Percentiles rank a stretch among this genome's conserved stretches.
These are phyloP conservation scores for Scalopus aquaticus DNA, from an alignment of 2,113 vertebrate species.

Conservation along the genomic window DNA sequence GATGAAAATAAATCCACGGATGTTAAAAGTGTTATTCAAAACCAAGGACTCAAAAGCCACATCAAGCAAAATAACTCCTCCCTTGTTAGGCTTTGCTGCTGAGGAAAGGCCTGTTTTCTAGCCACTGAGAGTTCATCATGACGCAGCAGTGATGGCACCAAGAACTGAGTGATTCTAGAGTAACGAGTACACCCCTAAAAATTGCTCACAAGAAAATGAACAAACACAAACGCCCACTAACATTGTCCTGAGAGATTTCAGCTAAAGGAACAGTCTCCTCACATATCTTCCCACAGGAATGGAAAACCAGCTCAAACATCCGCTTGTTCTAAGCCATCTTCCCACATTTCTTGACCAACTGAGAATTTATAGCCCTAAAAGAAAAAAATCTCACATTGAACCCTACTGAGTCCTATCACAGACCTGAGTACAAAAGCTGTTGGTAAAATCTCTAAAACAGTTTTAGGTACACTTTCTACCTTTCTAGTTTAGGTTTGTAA, in stretches of 20 bases:
- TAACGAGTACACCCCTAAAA: neutral
- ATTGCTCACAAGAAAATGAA: neutral
- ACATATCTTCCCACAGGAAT: constrained; percentile 44
- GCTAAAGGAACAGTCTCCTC: constrained; percentile 24
- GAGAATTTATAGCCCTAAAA: neutral
- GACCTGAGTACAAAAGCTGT: neutral
- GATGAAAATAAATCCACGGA: neutral
- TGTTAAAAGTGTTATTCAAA: neutral
- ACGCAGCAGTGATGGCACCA: neutral
- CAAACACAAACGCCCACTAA: neutral
- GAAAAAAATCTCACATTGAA: neutral
- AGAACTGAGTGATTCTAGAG: neutral
- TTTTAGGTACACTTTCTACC: neutral
- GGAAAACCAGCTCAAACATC: constrained; percentile 49
- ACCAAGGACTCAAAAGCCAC: neutral
- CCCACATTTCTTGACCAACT: neutral
- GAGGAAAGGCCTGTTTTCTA: neutral
- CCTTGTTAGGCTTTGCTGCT: neutral
- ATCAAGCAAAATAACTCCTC: neutral
- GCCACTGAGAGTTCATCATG: neutral
- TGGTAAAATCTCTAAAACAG: neutral
- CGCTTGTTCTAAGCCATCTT: neutral
- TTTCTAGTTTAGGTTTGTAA: neutral
- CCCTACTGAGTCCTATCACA: neutral
- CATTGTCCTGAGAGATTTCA: neutral